These are phyloP conservation scores for Centropyge bicolor DNA, from an alignment of 2,797 vertebrate genomes.

Conservation along the genomic window DNA sequence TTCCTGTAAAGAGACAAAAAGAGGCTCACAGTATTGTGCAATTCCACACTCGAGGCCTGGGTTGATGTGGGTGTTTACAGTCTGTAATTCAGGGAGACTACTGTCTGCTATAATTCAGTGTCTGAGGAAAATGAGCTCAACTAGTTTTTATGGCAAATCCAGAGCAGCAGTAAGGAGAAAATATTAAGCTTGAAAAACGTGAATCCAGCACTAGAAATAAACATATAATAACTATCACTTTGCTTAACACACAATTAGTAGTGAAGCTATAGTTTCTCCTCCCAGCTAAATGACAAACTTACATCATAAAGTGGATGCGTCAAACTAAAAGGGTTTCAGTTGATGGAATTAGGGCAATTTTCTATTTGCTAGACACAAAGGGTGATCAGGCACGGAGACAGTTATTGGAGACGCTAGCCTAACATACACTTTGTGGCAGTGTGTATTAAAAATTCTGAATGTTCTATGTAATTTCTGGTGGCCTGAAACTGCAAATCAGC, in stretches of 20 bases:
- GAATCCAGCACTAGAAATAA: conserved; percentile 18
- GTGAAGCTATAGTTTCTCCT: conserved; percentile 39
- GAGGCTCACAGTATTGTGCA: not conserved
- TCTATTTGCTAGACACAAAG: conserved; percentile 76
- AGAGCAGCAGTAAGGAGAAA: conserved; percentile 15
- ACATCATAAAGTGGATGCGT: conserved; percentile 48
- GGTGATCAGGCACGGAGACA: conserved; percentile 84
- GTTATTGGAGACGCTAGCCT: conserved; percentile 81
- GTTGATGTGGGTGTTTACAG: conserved; percentile 11
- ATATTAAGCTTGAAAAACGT: conserved; percentile 2
- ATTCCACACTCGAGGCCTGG: not conserved
- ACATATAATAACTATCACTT: conserved; percentile 16
- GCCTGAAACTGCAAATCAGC: conserved; percentile 85
- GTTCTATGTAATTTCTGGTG: conserved; percentile 86
- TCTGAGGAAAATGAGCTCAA: conserved; percentile 10
- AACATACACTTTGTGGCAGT: conserved; percentile 86
- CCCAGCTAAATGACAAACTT: conserved; percentile 44
- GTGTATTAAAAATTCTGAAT: conserved; percentile 85
- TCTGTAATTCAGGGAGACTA: conserved; percentile 22
- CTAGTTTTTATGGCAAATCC: conserved; percentile 3
- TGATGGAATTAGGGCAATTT: conserved; percentile 70
- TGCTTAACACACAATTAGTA: conserved; percentile 19
- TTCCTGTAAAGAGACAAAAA: conserved; percentile 85
- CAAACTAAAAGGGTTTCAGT: conserved; percentile 59
- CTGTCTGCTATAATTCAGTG: conserved; percentile 8